Evolutionary conservation across 1,140 invertebrate species (phyloP), one percentile per base, ranked within the genome.

Genomic region (Prorops nasuta): DNA sequence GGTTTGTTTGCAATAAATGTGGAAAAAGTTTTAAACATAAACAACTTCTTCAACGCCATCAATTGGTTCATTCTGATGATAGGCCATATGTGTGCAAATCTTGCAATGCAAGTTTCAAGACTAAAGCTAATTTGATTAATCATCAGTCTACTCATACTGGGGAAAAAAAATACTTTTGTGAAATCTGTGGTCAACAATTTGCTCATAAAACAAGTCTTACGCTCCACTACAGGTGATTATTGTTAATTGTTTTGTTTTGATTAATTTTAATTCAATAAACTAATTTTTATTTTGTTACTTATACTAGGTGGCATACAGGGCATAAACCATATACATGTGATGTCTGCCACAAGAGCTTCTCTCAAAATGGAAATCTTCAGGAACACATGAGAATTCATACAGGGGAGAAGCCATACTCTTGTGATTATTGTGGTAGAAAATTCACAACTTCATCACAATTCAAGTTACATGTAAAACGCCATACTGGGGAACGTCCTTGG

Each of bases 131-230:
- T 67, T 66, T 89, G 17, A 60, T 85, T 8, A 87, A 86, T 71
- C 88, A 90, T 69, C 79, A 82, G 51, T 74, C 81, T 4, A 82
- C 84, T 2, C 87, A 89, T 57, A 82, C 82, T 0, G 86, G 85
- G 3, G 83, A 88, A 41, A 89, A 87, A 62, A 86, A 83, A 62
- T 89, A 86, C 69, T 76, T 80, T 16, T 92, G 90, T 61, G 82
- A 86, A 49, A 80, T 89, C 40, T 94, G 91, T 69, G 84, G 84
- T 8, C 88, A 91, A 59, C 81, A 78, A 44, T 89, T 89, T 68
- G 80, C 85, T 2, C 86, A 88, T 64, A 88, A 87, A 74, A 86
- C 86, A 6, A 86, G 85, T 58, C 78, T 89, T 2, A 86, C 80
- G 3, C 65, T 88, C 22, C 87, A 89, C 67, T 79, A 80, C 61